phyloP scores from a whole-genome alignment of 2,888 invertebrate genomes.

The Chymomyza procnemis region DNA sequence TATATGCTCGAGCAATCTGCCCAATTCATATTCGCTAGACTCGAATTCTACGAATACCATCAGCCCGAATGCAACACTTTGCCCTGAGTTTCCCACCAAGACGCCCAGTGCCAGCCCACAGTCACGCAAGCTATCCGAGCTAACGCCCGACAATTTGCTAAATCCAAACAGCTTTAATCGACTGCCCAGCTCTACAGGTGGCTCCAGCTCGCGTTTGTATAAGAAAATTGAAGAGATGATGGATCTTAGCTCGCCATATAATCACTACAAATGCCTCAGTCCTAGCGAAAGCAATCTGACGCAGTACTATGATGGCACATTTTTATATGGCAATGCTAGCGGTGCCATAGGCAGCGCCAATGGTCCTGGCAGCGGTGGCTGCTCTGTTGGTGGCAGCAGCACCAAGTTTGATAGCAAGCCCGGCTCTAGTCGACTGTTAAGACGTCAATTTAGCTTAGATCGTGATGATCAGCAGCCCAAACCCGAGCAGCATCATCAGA shows the following conservation, averaged over 20 bases:
- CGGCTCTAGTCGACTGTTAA: conserved; percentile 80
- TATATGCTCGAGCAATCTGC: conserved; percentile 67
- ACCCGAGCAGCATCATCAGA: conserved; percentile 65
- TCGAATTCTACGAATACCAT: conserved; percentile 77
- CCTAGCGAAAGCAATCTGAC: conserved; percentile 81
- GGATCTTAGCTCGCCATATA: conserved; percentile 86
- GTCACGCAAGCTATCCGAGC: conserved; percentile 76
- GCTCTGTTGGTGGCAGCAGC: conserved; percentile 45
- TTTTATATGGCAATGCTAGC: conserved; percentile 63
- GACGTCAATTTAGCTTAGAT: conserved; percentile 85
- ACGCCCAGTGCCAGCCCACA: conserved; percentile 74
- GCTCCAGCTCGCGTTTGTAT: conserved; percentile 77
- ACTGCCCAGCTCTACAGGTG: conserved; percentile 73
- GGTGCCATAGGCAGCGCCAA: conserved; percentile 38
- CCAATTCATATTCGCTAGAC: conserved; percentile 78
- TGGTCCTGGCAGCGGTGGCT: conserved; percentile 63
- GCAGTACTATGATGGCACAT: conserved; percentile 77
- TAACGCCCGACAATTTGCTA: conserved; percentile 75
- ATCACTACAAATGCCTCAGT: conserved; percentile 86
- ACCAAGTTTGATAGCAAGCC: conserved; percentile 76
- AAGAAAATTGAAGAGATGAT: conserved; percentile 79
- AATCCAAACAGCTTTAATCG: conserved; percentile 78
- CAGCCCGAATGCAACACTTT: conserved; percentile 74
- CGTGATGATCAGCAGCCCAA: conserved; percentile 80
- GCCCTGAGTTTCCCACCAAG: conserved; percentile 74